Evolutionary conservation across 2,888 invertebrate genomes (phyloP).

Genomic region (Magallana nippona): DNA sequence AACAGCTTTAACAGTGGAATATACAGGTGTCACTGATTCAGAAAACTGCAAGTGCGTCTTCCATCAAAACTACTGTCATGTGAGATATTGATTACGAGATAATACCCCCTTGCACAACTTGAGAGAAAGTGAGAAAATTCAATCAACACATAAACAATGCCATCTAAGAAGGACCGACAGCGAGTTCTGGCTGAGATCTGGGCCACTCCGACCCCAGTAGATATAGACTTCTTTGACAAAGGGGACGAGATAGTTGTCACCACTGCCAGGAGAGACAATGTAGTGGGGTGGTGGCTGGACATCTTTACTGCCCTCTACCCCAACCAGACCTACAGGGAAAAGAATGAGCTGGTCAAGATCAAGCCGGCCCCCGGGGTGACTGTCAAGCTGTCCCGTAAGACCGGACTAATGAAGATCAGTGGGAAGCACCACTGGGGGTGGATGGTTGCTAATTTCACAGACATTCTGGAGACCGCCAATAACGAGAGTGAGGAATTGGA

Average conservation of each 20-base stretch:
- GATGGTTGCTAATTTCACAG: constrained; percentile 73
- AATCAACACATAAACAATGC: constrained; percentile 50
- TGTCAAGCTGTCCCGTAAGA: constrained; percentile 71
- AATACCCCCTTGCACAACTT: neutral
- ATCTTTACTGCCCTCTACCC: constrained; percentile 71
- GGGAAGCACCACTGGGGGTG: constrained; percentile 75
- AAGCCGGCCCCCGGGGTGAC: constrained; percentile 69
- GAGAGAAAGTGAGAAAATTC: neutral
- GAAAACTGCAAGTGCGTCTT: neutral
- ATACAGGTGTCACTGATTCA: neutral
- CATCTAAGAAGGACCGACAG: constrained; percentile 71
- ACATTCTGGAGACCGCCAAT: constrained; percentile 73
- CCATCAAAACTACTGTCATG: neutral
- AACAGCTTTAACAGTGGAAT: neutral
- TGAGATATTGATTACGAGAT: neutral
- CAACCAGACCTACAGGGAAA: constrained; percentile 69
- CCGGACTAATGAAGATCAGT: constrained; percentile 68
- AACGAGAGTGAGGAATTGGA: constrained; percentile 68
- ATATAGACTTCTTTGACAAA: constrained; percentile 74
- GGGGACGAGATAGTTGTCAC: constrained; percentile 72
- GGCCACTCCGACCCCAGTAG: constrained; percentile 72
- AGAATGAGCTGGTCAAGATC: constrained; percentile 70
- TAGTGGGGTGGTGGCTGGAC: constrained; percentile 74
- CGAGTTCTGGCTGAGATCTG: constrained; percentile 70
- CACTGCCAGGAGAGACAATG: constrained; percentile 67